Percentiles rank a stretch among this genome's conserved stretches.
phyloP scores from a whole-genome alignment of 2,888 invertebrate species.

The Acanthosoma haemorrhoidale region DNA sequence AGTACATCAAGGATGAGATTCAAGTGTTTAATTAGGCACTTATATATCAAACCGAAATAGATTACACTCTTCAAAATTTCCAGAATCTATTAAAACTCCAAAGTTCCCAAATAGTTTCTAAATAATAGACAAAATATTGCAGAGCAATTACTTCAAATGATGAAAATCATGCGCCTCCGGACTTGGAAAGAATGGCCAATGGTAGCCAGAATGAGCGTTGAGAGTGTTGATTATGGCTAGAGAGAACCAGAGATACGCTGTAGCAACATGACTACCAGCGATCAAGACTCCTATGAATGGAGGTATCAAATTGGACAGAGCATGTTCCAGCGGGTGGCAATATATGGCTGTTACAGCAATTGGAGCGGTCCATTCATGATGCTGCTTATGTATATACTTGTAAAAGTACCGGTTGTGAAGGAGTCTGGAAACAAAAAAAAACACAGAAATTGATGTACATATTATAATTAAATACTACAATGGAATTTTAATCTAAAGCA shows the following conservation, averaged over 20 bases:
- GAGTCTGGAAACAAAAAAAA: slow-evolving; percentile 50
- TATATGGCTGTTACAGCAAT: slow-evolving; percentile 76
- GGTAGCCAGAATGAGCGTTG: slow-evolving; percentile 79
- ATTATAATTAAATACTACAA: too few relatives aligned
- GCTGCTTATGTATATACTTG: slow-evolving; percentile 76
- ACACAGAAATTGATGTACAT: too few relatives aligned
- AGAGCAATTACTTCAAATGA: slow-evolving; percentile 64
- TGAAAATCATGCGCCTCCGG: slow-evolving; percentile 85
- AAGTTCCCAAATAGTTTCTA: too few relatives aligned
- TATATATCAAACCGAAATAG: too few relatives aligned
- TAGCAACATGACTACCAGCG: slow-evolving; percentile 70
- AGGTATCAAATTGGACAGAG: slow-evolving; percentile 71
- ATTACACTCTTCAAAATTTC: too few relatives aligned
- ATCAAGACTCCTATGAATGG: slow-evolving; percentile 67
- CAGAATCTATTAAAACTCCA: too few relatives aligned
- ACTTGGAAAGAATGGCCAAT: slow-evolving; percentile 77
- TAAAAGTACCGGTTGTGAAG: slow-evolving; percentile 69
- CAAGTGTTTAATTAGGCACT: too few relatives aligned
- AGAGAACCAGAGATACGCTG: slow-evolving; percentile 72
- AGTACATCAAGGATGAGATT: too few relatives aligned
- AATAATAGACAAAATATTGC: too few relatives aligned
- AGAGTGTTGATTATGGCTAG: slow-evolving; percentile 72
- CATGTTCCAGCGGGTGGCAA: slow-evolving; percentile 71
- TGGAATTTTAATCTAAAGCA: too few relatives aligned
- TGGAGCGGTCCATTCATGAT: slow-evolving; percentile 85